Base-by-base conservation (phyloP, 1,140 invertebrate genomes). In the Theocolax elegans region DNA sequence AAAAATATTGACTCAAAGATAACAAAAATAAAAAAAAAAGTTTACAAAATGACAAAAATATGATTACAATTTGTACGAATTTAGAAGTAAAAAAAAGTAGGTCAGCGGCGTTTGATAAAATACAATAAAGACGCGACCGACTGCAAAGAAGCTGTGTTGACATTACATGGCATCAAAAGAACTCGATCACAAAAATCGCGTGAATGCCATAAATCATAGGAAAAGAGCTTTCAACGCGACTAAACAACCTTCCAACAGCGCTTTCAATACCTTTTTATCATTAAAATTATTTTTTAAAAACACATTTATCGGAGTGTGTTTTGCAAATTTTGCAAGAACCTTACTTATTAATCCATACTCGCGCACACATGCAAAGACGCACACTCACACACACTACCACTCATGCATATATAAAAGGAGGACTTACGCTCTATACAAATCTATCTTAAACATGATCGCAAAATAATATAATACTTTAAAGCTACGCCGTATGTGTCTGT, bases 401-500 rank as follows among this genome's bases (percentile, higher is more conserved):
- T 59, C 10, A 35, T 35, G 4, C 10, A 67, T 46, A 67, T 49
- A 25, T 25, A 27, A 25, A 17, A 27, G 21, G 48, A 40, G 48
- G 31, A 67, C 56, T 67, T 67, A 31, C 27, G 35, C 7, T 56
- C 64, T 25, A 27, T 31, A 21, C 46, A 44, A 62, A 42, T 70
- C 38, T 65, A 58, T 48, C 51, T 48, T 71, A 58, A 58, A 65
- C 42, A 29, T 40, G 42, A 71, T 71, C 48, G 60, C 40, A 64
- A 71, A 64, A 27, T 23, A 64, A 56, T 62, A 69, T 62, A 60
- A 38, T 58, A 60, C 46, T 62, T 69, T 69, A 69, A 69, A 56
- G 58, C 58, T 69, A 69, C 1, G 8, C 3, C 3, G 46, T 49
- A 53, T 31, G 46, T 66, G 17, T 66, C 31, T 51, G 69, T 71